phyloP scores from a whole-genome alignment of 1,140 invertebrate species.

The Drosophila nigrodunni region DNA sequence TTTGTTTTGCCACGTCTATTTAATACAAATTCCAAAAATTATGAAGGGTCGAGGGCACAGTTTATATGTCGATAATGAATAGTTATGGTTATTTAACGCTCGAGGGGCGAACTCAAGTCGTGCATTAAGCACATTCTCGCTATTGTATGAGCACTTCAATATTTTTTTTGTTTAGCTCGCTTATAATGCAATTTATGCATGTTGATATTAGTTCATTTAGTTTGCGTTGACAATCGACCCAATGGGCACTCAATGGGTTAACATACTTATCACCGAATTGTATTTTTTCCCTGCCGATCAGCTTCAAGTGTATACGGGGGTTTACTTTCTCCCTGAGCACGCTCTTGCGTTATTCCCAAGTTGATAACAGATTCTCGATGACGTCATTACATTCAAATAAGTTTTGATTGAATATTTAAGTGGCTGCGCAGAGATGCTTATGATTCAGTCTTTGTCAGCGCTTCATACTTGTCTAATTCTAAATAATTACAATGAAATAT shows the following conservation, averaged over 20 bases:
- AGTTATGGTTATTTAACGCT: conserved; percentile 72
- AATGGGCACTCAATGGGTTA: conserved; percentile 62
- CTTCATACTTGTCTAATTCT: neutral
- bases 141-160: conserved; percentile 32
- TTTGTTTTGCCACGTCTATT: conserved; percentile 76
- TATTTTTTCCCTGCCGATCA: conserved; percentile 17
- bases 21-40: conserved; percentile 80
- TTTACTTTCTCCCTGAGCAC: conserved; percentile 43
- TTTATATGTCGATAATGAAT: conserved; percentile 83
- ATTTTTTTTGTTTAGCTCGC: conserved; percentile 65
- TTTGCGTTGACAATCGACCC: conserved; percentile 17
- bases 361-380: conserved; percentile 41
- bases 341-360: conserved; percentile 33
- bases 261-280: conserved; percentile 24
- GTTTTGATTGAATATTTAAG: conserved; percentile 32
- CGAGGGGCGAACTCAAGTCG: conserved; percentile 7
- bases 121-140: conserved; percentile 29
- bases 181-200: conserved; percentile 80
- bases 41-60: conserved; percentile 60
- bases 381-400: conserved; percentile 18
- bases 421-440: neutral
- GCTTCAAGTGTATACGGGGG: conserved; percentile 36
- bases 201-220: conserved; percentile 55
- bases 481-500: conserved; percentile 54
- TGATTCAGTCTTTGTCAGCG: conserved; percentile 8